Evolutionary conservation across 2,113 vertebrate species (phyloP).

Genomic region (Anarhynchus alexandrinus): DNA sequence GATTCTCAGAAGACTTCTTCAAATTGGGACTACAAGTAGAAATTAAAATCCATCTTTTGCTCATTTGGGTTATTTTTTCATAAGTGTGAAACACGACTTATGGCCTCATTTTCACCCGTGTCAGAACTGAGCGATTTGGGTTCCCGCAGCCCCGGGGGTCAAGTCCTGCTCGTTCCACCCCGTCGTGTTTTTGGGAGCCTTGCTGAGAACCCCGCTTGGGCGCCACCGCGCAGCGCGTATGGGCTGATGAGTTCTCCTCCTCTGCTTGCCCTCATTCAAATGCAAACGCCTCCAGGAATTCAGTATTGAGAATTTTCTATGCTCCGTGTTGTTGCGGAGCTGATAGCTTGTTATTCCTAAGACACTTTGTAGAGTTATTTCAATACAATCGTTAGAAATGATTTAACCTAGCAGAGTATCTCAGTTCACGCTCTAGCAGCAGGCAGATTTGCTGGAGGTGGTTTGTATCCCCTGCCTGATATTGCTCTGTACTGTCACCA

Average conservation of each 20-base stretch:
- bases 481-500: neutral
- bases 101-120: neutral
- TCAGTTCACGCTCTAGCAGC: neutral
- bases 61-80: neutral
- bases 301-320: neutral
- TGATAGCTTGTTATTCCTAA: neutral
- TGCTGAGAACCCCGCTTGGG: neutral
- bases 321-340: neutral
- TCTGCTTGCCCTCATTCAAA: neutral
- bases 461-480: neutral
- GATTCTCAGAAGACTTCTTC: neutral
- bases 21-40: neutral
- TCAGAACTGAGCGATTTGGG: neutral
- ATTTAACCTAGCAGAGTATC: neutral
- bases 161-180: neutral
- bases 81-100: fast-evolving
- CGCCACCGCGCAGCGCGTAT: neutral
- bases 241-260: neutral
- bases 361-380: neutral
- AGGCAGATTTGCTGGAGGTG: neutral
- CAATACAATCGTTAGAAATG: neutral
- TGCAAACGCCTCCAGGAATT: neutral
- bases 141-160: too few species aligned
- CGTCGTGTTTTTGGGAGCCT: fast-evolving
- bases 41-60: neutral